phyloP scores from a whole-genome alignment of 2,797 vertebrate species.

The Argentina silus region DNA sequence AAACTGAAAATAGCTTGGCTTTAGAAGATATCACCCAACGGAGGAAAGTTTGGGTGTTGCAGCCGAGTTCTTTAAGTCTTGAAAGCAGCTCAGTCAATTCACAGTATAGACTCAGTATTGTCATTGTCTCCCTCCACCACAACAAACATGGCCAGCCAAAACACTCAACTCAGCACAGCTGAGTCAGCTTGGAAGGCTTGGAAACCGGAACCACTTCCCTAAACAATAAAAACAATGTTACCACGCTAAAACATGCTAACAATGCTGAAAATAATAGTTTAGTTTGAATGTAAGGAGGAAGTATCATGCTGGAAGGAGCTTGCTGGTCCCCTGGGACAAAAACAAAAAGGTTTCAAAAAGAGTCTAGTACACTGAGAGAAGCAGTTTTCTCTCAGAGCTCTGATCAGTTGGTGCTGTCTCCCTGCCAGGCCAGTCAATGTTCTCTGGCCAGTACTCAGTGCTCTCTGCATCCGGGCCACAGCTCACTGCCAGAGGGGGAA shows the following conservation, averaged over 20 bases:
- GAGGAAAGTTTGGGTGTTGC: slow-evolving; percentile 13
- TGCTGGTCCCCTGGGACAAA: no score
- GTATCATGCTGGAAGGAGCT: no score
- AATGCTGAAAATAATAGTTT: no score
- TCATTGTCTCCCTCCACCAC: neutral
- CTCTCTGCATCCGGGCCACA: slow-evolving; percentile 10
- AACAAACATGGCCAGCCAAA: neutral
- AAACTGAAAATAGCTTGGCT: slow-evolving; percentile 41
- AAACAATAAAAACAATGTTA: no score
- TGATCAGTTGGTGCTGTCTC: neutral
- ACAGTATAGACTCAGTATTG: neutral
- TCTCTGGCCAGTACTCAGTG: slow-evolving; percentile 15
- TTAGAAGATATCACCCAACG: slow-evolving; percentile 18
- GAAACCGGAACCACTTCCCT: no score
- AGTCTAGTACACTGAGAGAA: neutral
- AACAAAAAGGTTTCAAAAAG: neutral
- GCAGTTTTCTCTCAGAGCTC: neutral
- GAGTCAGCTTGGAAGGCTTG: no score
- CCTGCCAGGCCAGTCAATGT: neutral
- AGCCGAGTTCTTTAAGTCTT: neutral
- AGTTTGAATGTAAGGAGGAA: no score
- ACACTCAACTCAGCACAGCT: neutral
- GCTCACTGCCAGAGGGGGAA: slow-evolving; percentile 38
- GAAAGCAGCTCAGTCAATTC: neutral
- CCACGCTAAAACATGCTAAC: no score